These are phyloP conservation scores for Lathronympha strigana DNA, from an alignment of 2,888 invertebrate genomes.

Conservation along the genomic window DNA sequence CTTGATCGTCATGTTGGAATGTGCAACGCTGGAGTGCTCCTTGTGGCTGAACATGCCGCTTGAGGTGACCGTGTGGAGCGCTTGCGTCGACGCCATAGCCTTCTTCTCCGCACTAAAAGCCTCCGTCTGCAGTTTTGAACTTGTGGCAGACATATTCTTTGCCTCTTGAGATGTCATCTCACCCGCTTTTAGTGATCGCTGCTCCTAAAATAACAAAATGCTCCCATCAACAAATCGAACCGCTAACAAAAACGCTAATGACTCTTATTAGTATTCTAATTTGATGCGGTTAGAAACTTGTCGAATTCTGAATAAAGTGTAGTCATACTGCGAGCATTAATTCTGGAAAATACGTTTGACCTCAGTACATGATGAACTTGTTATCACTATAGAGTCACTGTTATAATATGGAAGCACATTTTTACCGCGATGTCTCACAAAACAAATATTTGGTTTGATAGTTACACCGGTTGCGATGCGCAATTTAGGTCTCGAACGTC, in stretches of 20 bases:
- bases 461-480: slow-evolving; percentile 76
- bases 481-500: slow-evolving; percentile 76
- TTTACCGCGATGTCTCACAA: slow-evolving; percentile 65
- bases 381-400: slow-evolving; percentile 64
- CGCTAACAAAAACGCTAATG: slow-evolving; percentile 33
- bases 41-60: slow-evolving; percentile 92
- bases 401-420: slow-evolving; percentile 50
- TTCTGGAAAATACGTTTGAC: slow-evolving; percentile 45
- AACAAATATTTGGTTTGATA: slow-evolving; percentile 69
- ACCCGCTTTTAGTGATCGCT: slow-evolving; percentile 91
- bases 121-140: slow-evolving; percentile 93
- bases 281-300: slow-evolving; percentile 36
- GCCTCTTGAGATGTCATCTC: slow-evolving; percentile 94
- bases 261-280: slow-evolving; percentile 39
- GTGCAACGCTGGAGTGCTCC: slow-evolving; percentile 87
- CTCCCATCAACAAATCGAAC: slow-evolving; percentile 32
- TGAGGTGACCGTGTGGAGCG: slow-evolving; percentile 91
- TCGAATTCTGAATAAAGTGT: slow-evolving; percentile 26
- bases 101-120: slow-evolving; percentile 94
- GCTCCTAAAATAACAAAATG: slow-evolving; percentile 86
- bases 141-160: slow-evolving; percentile 92
- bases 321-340: slow-evolving; percentile 17
- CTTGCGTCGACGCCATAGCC: slow-evolving; percentile 89
- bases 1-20: slow-evolving; percentile 92
- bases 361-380: slow-evolving; percentile 55